These are phyloP conservation scores for Xenentodon cancila DNA, from an alignment of 2,797 vertebrate species.

Conservation along the genomic window DNA sequence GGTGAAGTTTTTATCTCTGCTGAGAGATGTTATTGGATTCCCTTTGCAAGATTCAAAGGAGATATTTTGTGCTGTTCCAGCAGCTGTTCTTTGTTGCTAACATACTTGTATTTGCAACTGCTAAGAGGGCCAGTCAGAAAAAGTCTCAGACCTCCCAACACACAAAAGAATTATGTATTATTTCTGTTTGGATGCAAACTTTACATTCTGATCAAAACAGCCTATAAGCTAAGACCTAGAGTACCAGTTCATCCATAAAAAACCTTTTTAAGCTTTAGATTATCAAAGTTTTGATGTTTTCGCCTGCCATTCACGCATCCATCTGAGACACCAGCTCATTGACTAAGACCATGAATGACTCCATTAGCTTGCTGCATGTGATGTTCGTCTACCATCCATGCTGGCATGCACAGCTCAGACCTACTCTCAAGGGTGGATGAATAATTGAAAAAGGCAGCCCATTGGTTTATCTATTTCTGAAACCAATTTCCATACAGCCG, in stretches of 20 bases:
- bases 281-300: constrained; percentile 51
- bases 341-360: constrained; percentile 60
- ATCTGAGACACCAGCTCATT: constrained; percentile 62
- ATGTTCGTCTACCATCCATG: constrained; percentile 62
- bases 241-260: constrained; percentile 35
- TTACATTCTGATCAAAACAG: constrained; percentile 11
- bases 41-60: background rate
- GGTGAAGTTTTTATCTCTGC: background rate
- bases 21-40: background rate
- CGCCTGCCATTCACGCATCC: constrained; percentile 56
- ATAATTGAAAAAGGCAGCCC: constrained; percentile 47
- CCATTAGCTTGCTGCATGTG: constrained; percentile 48
- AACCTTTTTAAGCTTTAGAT: constrained; percentile 29
- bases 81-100: background rate
- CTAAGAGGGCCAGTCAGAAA: too few relatives aligned
- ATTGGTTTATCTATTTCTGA: constrained; percentile 46
- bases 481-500: constrained; percentile 20
- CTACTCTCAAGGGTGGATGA: constrained; percentile 56
- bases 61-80: background rate
- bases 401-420: constrained; percentile 50
- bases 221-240: constrained; percentile 15
- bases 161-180: background rate
- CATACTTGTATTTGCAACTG: background rate
- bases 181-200: background rate
- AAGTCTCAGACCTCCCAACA: background rate